A percentile compares a stretch with the other conserved stretches of the same genome.
Conservation (phyloP, 1,140 invertebrate species). For the Lerema accius region DNA sequence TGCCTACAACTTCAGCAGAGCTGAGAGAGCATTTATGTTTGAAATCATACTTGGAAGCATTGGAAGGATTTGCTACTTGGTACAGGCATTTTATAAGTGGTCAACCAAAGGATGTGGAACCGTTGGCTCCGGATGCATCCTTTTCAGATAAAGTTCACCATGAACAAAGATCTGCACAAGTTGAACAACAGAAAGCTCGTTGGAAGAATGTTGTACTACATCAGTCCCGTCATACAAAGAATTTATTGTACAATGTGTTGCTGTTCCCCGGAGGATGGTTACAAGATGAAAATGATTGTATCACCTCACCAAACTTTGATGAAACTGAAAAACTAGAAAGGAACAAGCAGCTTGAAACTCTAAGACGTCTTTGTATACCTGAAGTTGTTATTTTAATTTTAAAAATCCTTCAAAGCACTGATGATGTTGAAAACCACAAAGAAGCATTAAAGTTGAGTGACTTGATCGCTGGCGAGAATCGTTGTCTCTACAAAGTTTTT, state of each 20-base stretch:
- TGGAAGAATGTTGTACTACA: conserved; percentile 86
- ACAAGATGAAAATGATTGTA: conserved; percentile 85
- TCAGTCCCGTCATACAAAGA: conserved; percentile 84
- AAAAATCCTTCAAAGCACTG: conserved; percentile 90
- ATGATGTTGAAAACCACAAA: conserved; percentile 89
- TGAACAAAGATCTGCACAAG: conserved; percentile 91
- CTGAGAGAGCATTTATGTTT: conserved; percentile 90
- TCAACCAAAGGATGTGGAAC: conserved; percentile 87
- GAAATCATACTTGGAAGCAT: conserved; percentile 91
- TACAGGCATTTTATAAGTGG: conserved; percentile 91
- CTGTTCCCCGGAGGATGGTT: conserved; percentile 96
- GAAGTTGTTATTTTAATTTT: conserved; percentile 91
- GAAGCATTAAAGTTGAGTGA: conserved; percentile 92
- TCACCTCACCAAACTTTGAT: conserved; percentile 67
- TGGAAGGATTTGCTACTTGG: conserved; percentile 95
- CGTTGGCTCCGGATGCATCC: conserved; percentile 84
- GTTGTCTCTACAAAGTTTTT: conserved; percentile 92
- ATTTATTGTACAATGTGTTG: conserved; percentile 93
- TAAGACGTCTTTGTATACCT: conserved; percentile 92
- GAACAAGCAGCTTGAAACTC: conserved; percentile 86
- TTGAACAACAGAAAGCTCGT: conserved; percentile 88
- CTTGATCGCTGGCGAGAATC: conserved; percentile 89
- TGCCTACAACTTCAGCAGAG: conserved; percentile 80
- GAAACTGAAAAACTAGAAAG: conserved; percentile 81
- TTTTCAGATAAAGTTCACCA: conserved; percentile 95